Base-by-base conservation (phyloP, 2,797 vertebrate species). In the Scleropages formosus region DNA sequence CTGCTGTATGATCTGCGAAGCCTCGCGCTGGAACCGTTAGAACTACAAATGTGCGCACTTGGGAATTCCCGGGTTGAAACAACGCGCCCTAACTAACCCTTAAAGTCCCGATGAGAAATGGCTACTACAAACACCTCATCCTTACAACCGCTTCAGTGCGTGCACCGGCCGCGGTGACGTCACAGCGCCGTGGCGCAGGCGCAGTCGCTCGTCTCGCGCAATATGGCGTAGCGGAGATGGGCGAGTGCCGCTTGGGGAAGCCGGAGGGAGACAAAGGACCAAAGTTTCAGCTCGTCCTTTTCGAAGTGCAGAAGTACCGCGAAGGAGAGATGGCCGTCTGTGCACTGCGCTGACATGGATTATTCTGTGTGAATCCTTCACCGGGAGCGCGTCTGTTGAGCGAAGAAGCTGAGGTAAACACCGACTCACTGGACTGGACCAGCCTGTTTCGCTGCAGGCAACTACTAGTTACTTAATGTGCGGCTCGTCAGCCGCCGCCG, bases 211-310 rank as follows among this genome's bases (percentile, higher is more conserved):
- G 70, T 18, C 56, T 51, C 73, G 80, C 65, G 73, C 82, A 84
- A 85, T 67, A 85, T 87, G 85, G 85, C 85, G 85, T 77, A 76
- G 75, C 73, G 69, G 78, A 53, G 82, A 78, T 27, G 69, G 65
- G 75, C 62, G 60, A 76, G n/a, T 72, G 79, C 67, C 70, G 64
- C 68, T 78, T 69, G 20, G 66, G 73, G 68, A 73, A 75, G 79
- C 74, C 81, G 76, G 78, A 81, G 79, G 82, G 80, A 85, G 79
- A 86, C 85, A 85, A 82, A 79, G 79, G 59, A 80, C 81, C 61
- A 80, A 86, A 84, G 80, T 84, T 86, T 82, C 75, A 18, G 56
- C 47, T 47, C 59, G 65, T 65, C 65, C 74, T 16, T 47, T 46
- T 66, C 64, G 81, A 75, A 67, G 73, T 58, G 73, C 58, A 61